A percentile compares a stretch with the other conserved stretches of the same genome.
phyloP scores from a whole-genome alignment of 2,888 invertebrate genomes.

The Electrophaes corylata region DNA sequence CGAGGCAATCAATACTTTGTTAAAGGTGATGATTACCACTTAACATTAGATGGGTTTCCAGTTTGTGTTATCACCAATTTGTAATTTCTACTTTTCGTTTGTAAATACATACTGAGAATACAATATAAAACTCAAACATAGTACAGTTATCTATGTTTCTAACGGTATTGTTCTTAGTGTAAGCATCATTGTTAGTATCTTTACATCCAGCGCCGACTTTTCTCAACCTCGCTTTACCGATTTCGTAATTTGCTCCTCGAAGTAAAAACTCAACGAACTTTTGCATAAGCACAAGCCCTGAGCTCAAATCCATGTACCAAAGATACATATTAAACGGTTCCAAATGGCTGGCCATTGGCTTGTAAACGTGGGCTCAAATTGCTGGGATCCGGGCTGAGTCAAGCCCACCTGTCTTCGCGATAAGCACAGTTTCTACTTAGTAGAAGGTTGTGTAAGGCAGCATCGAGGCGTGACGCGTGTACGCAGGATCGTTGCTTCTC shows the following conservation, averaged over 20 bases:
- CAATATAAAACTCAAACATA: too few relatives aligned
- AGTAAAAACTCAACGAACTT: constrained; percentile 8
- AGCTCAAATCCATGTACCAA: constrained; percentile 4
- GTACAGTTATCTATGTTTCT: too few relatives aligned
- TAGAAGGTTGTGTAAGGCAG: constrained; percentile 36
- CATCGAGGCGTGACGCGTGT: constrained; percentile 40
- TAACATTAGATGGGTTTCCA: too few relatives aligned
- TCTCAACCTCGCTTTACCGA: background rate
- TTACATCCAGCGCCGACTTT: background rate
- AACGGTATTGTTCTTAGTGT: background rate
- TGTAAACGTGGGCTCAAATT: constrained; percentile 41
- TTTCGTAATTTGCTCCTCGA: constrained; percentile 1
- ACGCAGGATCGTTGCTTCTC: constrained; percentile 22
- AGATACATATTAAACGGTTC: constrained; percentile 38
- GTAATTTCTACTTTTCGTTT: too few relatives aligned
- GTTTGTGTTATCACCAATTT: too few relatives aligned
- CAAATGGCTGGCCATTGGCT: constrained; percentile 29
- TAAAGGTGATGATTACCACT: too few relatives aligned
- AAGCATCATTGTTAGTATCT: background rate
- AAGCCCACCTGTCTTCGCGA: constrained; percentile 42
- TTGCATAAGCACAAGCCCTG: constrained; percentile 11
- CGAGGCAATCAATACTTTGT: too few relatives aligned
- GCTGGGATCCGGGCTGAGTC: constrained; percentile 53
- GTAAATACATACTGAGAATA: too few relatives aligned
- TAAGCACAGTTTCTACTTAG: constrained; percentile 39